Evolutionary conservation across 2,113 vertebrate genomes (phyloP), one percentile per base, ranked within the genome.

Genomic region (Malurus melanocephalus): DNA sequence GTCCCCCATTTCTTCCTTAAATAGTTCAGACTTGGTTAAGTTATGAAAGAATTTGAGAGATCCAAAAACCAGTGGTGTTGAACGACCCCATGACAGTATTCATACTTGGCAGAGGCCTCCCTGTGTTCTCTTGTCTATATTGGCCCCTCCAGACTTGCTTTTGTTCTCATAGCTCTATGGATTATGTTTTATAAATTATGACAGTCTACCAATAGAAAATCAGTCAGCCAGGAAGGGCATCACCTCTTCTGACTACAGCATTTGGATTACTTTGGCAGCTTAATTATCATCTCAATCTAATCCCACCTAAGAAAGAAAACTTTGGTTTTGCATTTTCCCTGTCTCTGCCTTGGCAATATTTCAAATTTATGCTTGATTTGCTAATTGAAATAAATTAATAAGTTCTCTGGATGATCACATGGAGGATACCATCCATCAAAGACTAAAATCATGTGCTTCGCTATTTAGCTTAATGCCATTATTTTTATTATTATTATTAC

Each of bases 181-280:
- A 91, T 94, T 95, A 91, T 82, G 42, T 77, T 92, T 97, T 95
- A 97, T 95, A 79, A 97, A 81, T 96, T 96, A 96, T 96, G 97
- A 97, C 96, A 97, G 85, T 57, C 30, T 61, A 77, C 77, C 84
- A 95, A 76, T 82, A 79, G 93, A 93, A 97, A 97, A 91, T 49
- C 94, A 95, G 90, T 96, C 94, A 97, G 52, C 92, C 93, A 96
- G 76, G 88, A 97, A 97, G 94, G 94, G 84, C 94, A 95, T 95
- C 84, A 93, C 92, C 95, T 89, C 78, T 94, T 94, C 78, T 35
- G 75, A 48, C 42, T 33, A 35, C 59, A 86, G 51, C 61, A 69
- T 91, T 93, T 84, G 92, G 77, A 96, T 97, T 95, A 82, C 51
- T 96, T 93, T 96, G 94, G 86, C 94, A 97, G 87, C 62, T 95